Evolutionary conservation across 2,888 invertebrate species (phyloP), one percentile per base, ranked within the genome.

Genomic region (Anoncus sp.): DNA sequence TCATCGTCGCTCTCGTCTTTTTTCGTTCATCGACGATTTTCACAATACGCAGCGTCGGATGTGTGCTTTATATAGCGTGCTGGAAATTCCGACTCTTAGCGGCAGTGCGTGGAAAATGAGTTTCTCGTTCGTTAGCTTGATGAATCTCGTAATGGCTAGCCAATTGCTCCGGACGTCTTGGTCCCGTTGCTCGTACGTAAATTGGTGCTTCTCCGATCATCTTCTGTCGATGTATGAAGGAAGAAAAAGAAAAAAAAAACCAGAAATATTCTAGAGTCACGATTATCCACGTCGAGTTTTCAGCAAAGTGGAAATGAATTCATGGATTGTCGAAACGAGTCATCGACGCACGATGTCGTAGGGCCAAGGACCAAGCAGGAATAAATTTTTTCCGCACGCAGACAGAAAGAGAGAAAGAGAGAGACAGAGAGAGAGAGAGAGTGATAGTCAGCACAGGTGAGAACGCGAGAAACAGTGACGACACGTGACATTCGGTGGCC

Each of bases 101-200:
- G 89, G 89, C 89, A 88, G 87, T 88, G 87, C 86, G 87, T 87
- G 85, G 81, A 67, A 2, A 71, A 71, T 60, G 66, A 71, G 31
- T 75, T 62, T 71, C 35, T 55, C 66, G 31, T 72, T 71, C 71
- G 70, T 71, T 59, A 67, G 45, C 43, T 83, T 82, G 84, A 63
- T 73, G 74, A 69, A 74, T 71, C 82, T 70, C 79, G 77, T 81
- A 80, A 77, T 82, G 80, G 83, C 86, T 89, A 91, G 85, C 92
- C 90, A 88, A 92, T 92, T 85, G 91, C 92, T 87, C 92, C 92
- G 84, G 92, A 90, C 91, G 91, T 88, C 88, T 93, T 93, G 90
- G 93, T 93, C 92, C 93, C 94, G 90, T 94, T 93, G 78, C 78
- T 78, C 87, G 93, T 93, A 87, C 93, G 92, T 87, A 93, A 91